Conservation (phyloP, 2,113 vertebrate genomes). For the Erythrolamprus reginae region DNA sequence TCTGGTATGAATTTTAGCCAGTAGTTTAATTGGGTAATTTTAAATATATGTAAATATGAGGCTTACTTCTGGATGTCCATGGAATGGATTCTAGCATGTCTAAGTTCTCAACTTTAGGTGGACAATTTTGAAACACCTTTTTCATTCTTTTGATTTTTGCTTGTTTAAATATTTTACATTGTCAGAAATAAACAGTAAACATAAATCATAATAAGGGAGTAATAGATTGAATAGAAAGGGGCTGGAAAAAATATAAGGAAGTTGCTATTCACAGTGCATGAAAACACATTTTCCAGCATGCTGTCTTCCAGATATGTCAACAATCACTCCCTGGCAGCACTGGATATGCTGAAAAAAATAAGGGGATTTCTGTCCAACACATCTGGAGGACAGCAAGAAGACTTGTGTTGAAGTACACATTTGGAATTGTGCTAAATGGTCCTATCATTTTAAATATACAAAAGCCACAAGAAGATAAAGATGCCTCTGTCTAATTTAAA, state of each 20-base stretch:
- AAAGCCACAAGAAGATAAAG: slow-evolving; percentile 59
- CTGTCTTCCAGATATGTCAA: not conserved
- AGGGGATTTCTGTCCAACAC: not conserved
- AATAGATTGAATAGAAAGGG: slow-evolving; percentile 60
- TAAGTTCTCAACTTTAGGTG: slow-evolving; percentile 37
- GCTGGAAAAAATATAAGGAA: slow-evolving; percentile 43
- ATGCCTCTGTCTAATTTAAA: slow-evolving; percentile 67
- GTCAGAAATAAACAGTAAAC: slow-evolving; percentile 41
- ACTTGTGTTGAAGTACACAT: slow-evolving; percentile 46
- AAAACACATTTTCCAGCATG: not conserved
- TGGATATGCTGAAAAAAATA: not conserved
- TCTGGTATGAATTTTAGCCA: slow-evolving; percentile 67
- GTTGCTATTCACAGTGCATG: slow-evolving; percentile 51
- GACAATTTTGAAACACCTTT: slow-evolving; percentile 47
- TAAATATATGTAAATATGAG: slow-evolving; percentile 47
- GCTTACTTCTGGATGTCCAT: slow-evolving; percentile 53
- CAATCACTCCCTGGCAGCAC: not conserved
- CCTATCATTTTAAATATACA: slow-evolving; percentile 63
- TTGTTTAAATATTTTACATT: slow-evolving; percentile 48
- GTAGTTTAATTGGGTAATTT: slow-evolving; percentile 44
- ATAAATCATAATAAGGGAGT: slow-evolving; percentile 55
- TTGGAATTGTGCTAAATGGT: slow-evolving; percentile 62
- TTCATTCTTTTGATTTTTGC: slow-evolving; percentile 52
- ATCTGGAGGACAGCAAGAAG: not conserved
- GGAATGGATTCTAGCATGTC: slow-evolving; percentile 52